phyloP scores from a whole-genome alignment of 2,888 invertebrate genomes.

The Chymomyza caudatula region DNA sequence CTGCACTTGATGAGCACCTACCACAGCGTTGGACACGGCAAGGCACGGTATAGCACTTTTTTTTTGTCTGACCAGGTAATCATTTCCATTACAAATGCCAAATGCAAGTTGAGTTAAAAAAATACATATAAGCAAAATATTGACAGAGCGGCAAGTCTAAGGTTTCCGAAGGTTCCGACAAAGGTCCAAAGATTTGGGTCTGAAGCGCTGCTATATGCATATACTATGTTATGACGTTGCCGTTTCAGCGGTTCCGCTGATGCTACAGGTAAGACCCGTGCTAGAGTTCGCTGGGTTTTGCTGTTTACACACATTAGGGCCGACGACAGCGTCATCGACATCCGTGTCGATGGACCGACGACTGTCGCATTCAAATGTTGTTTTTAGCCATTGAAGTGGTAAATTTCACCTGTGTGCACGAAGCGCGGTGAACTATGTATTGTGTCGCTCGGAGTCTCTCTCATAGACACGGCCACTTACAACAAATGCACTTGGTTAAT shows the following conservation, averaged over 20 bases:
- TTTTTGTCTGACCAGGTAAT: conserved; percentile 22
- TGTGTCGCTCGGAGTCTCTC: background rate
- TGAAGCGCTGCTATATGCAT: conserved; percentile 19
- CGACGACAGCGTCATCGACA: background rate
- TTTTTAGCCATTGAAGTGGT: conserved; percentile 69
- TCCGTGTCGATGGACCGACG: conserved; percentile 21
- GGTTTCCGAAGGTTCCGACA: conserved; percentile 55
- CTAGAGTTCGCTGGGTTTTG: conserved; percentile 30
- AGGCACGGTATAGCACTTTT: conserved; percentile 26
- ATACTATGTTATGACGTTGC: conserved; percentile 59
- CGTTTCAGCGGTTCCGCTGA: conserved; percentile 48
- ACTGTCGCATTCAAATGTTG: conserved; percentile 71
- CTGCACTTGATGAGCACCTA: conserved; percentile 60
- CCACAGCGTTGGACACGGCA: conserved; percentile 46
- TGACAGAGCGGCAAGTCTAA: conserved; percentile 68
- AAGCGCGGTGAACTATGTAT: conserved; percentile 18
- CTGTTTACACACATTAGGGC: conserved; percentile 57
- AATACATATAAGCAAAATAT: conserved; percentile 60
- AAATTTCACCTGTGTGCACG: conserved; percentile 69
- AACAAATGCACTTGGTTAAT: conserved; percentile 60
- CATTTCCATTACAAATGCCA: conserved; percentile 28
- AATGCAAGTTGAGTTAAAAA: conserved; percentile 14
- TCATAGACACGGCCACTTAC: conserved; percentile 67
- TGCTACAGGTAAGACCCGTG: conserved; percentile 35
- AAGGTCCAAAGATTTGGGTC: conserved; percentile 17